Percentiles rank a stretch among this genome's conserved stretches.
Conservation (phyloP, 2,113 vertebrate species). For the Nyctereutes procyonoides region DNA sequence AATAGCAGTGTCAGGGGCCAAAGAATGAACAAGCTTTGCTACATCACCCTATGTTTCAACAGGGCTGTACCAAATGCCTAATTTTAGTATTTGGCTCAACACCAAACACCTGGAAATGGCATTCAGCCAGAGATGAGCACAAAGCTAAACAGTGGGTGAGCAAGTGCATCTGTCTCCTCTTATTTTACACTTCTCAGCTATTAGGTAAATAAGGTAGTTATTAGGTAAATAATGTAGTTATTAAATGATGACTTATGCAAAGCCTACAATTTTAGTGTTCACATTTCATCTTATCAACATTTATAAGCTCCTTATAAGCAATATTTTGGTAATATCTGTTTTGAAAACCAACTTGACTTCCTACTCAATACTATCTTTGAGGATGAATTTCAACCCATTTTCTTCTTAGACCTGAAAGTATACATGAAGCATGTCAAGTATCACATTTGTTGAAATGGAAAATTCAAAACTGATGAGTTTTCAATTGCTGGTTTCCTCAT, state of each 20-base stretch:
- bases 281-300: conserved; percentile 52
- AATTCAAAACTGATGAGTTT: neutral
- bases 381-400: neutral
- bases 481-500: neutral
- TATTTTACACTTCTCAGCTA: conserved; percentile 71
- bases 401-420: neutral
- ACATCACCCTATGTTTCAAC: conserved; percentile 41
- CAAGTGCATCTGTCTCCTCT: conserved; percentile 72
- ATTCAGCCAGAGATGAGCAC: conserved; percentile 66
- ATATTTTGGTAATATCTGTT: conserved; percentile 63
- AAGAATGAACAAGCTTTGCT: conserved; percentile 35
- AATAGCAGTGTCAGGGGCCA: conserved; percentile 61
- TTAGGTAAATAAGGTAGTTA: conserved; percentile 80
- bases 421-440: neutral
- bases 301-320: conserved; percentile 27
- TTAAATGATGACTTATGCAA: conserved; percentile 79
- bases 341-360: conserved; percentile 59
- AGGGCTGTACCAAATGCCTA: conserved; percentile 55
- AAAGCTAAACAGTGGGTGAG: conserved; percentile 77
- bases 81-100: conserved; percentile 79
- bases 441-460: neutral
- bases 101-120: conserved; percentile 81
- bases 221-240: conserved; percentile 83
- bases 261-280: conserved; percentile 77
- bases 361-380: neutral